Conservation (phyloP, 2,113 vertebrate species). For the Otus sunia region DNA sequence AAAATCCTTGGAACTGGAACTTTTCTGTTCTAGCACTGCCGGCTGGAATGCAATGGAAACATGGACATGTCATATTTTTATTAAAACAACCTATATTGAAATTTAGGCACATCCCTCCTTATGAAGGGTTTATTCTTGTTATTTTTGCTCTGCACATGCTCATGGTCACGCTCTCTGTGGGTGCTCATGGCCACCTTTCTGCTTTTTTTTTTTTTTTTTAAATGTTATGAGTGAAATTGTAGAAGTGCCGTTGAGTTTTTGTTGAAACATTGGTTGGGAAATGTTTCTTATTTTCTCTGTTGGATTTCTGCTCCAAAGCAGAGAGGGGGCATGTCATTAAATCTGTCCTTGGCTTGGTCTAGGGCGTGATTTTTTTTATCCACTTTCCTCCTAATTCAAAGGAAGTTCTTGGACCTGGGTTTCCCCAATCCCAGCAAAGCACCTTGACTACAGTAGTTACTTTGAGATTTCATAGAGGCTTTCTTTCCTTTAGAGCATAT, state of each 20-base stretch:
- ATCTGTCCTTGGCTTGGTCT: no score
- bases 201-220: neutral
- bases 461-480: neutral
- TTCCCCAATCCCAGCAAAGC: neutral
- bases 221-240: neutral
- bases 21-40: neutral
- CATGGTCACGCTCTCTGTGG: accelerated
- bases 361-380: neutral
- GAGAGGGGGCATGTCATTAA: neutral
- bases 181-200: neutral
- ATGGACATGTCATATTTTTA: neutral
- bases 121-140: neutral
- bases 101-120: neutral
- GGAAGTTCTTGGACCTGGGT: neutral
- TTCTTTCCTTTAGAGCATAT: neutral
- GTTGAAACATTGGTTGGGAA: no score
- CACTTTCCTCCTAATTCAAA: neutral
- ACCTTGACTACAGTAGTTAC: neutral
- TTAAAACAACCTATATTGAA: neutral
- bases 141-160: accelerated
- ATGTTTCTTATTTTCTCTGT: neutral
- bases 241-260: neutral
- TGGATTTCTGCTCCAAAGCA: neutral
- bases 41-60: neutral
- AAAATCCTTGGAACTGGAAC: slow-evolving; percentile 27